These are phyloP conservation scores for Andrena trimmerana DNA, from an alignment of 2,888 invertebrate species.

Conservation along the genomic window DNA sequence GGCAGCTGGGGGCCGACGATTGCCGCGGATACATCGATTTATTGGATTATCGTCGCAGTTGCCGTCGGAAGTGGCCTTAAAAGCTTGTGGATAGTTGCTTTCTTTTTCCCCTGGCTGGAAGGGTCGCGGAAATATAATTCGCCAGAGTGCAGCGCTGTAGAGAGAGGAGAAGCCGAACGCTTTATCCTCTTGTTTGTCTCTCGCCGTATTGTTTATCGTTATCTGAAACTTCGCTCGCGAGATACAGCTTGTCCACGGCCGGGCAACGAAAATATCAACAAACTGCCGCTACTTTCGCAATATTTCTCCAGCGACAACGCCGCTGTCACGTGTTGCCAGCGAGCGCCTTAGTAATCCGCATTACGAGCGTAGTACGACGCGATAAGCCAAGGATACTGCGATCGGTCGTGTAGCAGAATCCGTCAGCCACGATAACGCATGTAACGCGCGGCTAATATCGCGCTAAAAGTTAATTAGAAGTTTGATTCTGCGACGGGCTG, in stretches of 20 bases:
- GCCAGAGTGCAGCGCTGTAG: no score
- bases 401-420: not conserved
- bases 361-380: no score
- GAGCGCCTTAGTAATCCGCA: no score
- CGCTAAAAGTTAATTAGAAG: constrained; percentile 1
- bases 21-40: constrained; percentile 58
- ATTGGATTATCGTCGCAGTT: constrained; percentile 54
- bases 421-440: not conserved
- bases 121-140: not conserved
- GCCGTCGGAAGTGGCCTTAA: constrained; percentile 51
- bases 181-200: not conserved
- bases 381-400: no score
- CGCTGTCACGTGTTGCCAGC: no score
- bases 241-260: not conserved
- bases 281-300: not conserved
- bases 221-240: not conserved
- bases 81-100: constrained; percentile 32
- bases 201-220: not conserved
- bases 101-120: not conserved
- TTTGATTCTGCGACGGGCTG: not conserved
- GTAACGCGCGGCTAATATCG: constrained; percentile 5
- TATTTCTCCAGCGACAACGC: not conserved
- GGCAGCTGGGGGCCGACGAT: constrained; percentile 47
- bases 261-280: not conserved
- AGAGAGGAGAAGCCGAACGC: no score